Evolutionary conservation across 2,113 vertebrate genomes (phyloP), one percentile per base, ranked within the genome.

Genomic region (Mesoclemmys tuberculata): DNA sequence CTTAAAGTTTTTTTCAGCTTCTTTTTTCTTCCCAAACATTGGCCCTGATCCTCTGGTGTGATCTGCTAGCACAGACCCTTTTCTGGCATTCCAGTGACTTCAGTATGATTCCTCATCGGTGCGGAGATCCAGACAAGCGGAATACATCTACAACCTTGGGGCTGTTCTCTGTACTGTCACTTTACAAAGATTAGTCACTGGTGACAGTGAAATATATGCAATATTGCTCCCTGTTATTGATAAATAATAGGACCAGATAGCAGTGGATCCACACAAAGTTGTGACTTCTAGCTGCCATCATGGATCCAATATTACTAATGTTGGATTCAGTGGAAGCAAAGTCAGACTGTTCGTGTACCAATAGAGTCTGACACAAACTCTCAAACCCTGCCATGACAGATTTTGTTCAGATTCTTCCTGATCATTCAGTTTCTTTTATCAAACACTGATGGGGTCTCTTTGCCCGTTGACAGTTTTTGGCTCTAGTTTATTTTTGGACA

Each of bases 381-480:
- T 48, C 41, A 46, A 79, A 79, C 41, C 11, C 26, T 48, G 48
- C 29, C 77, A 31, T 19, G 77, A 49, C 8, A 38, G 35, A 71
- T 71, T 71, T 71, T 0, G 0, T 31, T 35, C 14, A 1, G 1
- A 1, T 58, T 46, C 78, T 2, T 78, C 35, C 77, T 85, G 31
- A 79, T 31, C 18, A 27, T 49, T 16, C 44, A 5, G 46, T 38
- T 52, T 21, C 10, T 29, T 55, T 56, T 10, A 8, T 75, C 26
- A n/a, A 14, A 44, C 24, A 10, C 9, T 58, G 58, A 49, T 0
- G 4, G 54, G 24, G 29, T 10, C 77, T n/a, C 46, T n/a, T 88
- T 79, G 31, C 80, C 13, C 88, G 26, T 77, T 78, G n/a, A 54
- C 61, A 22, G 24, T 48, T 90, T 58, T 61, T 26, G 4, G 26